Evolutionary conservation across 2,888 invertebrate genomes (phyloP), one percentile per base, ranked within the genome.

Genomic region (Torymus aiolomorphi): DNA sequence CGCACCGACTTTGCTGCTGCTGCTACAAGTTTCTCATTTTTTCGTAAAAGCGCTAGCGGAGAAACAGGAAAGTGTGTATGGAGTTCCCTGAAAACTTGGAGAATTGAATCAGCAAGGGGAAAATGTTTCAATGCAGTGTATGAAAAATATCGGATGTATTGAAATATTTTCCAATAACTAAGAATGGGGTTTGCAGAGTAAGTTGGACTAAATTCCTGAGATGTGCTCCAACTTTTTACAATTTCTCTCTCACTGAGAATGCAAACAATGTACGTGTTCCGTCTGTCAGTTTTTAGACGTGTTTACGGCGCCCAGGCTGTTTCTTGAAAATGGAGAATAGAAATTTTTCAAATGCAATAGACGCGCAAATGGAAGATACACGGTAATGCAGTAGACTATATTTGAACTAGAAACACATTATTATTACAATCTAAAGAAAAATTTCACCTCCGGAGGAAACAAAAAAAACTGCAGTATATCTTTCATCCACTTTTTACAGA

Each of bases 131-230:
- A 31, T 31, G 16, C n/a, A 8, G 20, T 20, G n/a, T 5, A 20
- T 11, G 31, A 8, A 11, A 49, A 51, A 72, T 72, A 61, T 72
- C 61, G 2, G 62, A 62, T 52, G 52, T 52, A 51, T 31, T 13
- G 16, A 3, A 18, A 31, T n/a, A n/a, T 69, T 18, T 56, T 70
- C 16, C 14, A 57, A 57, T 31, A 16, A 57, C 57, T 31, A 11
- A n/a, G 4, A 70, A 24, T 31, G 12, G 24, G 16, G 42, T 70
- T 70, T 42, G 52, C 66, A 12, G 1, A 18, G 13, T 1, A 65
- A 65, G 12, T 65, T n/a, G 18, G 65, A 65, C 49, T 65, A 31
- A 63, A 54, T 54, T n/a, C n/a, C 14, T 54, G n/a, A 14, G 54
- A 54, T 54, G 54, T 8, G 31, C 54, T 54, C n/a, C 14, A n/a